Conservation (phyloP, 1,140 invertebrate genomes). For the Ditylenchus dipsaci region DNA sequence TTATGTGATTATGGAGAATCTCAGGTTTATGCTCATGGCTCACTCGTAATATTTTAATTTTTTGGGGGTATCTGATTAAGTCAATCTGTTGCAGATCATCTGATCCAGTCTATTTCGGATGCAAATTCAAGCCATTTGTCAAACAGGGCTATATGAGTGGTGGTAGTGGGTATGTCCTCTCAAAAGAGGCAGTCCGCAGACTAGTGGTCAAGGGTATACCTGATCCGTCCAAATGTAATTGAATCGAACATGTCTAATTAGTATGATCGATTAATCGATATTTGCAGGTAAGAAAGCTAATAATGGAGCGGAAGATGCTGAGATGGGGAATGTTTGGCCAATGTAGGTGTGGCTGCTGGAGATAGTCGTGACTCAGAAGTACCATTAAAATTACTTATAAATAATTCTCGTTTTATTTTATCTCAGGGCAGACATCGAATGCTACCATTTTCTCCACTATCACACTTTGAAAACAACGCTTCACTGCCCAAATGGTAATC, state of each 20-base stretch:
- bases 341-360: slow-evolving; percentile 76
- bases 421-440: slow-evolving; percentile 76
- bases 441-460: slow-evolving; percentile 84
- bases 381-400: no score
- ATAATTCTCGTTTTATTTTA: no score
- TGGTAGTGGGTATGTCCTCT: slow-evolving; percentile 61
- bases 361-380: slow-evolving; percentile 72
- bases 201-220: slow-evolving; percentile 62
- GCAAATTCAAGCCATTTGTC: slow-evolving; percentile 30
- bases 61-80: no score
- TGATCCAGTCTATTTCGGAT: slow-evolving; percentile 55
- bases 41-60: slow-evolving; percentile 6
- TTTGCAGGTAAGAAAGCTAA: slow-evolving; percentile 60
- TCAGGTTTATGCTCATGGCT: slow-evolving; percentile 35
- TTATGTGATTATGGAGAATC: slow-evolving; percentile 49
- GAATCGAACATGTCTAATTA: slow-evolving; percentile 26
- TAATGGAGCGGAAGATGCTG: slow-evolving; percentile 83
- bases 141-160: slow-evolving; percentile 82
- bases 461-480: slow-evolving; percentile 65
- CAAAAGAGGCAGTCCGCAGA: slow-evolving; percentile 52
- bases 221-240: slow-evolving; percentile 66
- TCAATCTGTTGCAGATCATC: slow-evolving; percentile 20
- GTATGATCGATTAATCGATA: background rate
- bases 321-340: slow-evolving; percentile 85
- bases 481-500: background rate